These are phyloP conservation scores for Alexandromys fortis DNA, from an alignment of 2,113 vertebrate genomes.

Conservation along the genomic window DNA sequence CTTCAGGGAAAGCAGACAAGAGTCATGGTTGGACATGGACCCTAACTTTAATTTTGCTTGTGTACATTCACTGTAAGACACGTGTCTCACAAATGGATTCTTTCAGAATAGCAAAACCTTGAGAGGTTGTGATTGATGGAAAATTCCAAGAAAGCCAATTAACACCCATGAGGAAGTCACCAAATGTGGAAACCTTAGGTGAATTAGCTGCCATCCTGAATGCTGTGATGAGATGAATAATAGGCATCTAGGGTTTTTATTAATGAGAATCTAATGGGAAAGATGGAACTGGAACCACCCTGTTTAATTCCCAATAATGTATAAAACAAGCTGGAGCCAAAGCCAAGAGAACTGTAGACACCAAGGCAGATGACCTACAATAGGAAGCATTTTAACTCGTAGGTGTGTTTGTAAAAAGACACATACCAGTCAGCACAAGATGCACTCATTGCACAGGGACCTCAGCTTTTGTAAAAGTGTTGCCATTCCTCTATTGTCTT, in stretches of 20 bases:
- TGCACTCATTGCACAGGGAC: background rate
- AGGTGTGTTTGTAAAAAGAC: background rate
- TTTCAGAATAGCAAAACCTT: slow-evolving; percentile 69
- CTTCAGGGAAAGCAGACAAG: slow-evolving; percentile 58
- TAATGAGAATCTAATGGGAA: slow-evolving; percentile 76
- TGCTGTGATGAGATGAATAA: slow-evolving; percentile 67
- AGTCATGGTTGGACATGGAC: slow-evolving; percentile 64
- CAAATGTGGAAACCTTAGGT: slow-evolving; percentile 62
- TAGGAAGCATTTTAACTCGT: slow-evolving; percentile 32
- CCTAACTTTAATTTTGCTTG: slow-evolving; percentile 61
- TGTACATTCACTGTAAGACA: slow-evolving; percentile 51
- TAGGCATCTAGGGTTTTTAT: slow-evolving; percentile 65
- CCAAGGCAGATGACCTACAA: slow-evolving; percentile 41
- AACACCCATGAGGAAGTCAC: slow-evolving; percentile 62
- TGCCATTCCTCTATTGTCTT: background rate
- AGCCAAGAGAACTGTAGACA: slow-evolving; percentile 27
- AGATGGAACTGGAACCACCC: slow-evolving; percentile 64
- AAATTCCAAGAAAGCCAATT: slow-evolving; percentile 74
- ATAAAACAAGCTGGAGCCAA: slow-evolving; percentile 60
- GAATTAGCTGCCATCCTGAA: slow-evolving; percentile 65
- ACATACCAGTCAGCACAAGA: background rate
- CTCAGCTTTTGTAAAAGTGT: background rate
- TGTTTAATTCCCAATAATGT: slow-evolving; percentile 65
- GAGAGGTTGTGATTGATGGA: slow-evolving; percentile 70
- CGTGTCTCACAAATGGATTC: slow-evolving; percentile 64